Percentiles rank a stretch among this genome's conserved stretches.
These are phyloP conservation scores for Florisuga fusca DNA, from an alignment of 2,797 vertebrate species.

Conservation along the genomic window DNA sequence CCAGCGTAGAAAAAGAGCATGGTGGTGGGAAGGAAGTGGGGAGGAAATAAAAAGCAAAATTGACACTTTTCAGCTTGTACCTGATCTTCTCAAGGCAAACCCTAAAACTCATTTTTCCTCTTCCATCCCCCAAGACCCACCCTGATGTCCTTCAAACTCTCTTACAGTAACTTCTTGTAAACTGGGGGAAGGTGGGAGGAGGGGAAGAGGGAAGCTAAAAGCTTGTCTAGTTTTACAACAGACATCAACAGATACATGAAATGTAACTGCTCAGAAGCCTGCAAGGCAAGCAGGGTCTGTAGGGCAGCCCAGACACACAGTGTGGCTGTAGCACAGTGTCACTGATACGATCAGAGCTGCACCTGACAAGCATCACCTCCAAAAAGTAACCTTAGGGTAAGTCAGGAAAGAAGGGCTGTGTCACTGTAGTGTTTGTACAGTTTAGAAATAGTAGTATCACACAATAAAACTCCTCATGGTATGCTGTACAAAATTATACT, in stretches of 20 bases:
- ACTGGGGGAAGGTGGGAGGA: no score
- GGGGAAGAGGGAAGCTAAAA: not conserved
- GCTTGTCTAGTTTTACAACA: not conserved
- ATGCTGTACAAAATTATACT: not conserved
- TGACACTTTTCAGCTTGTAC: not conserved
- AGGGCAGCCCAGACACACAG: not conserved
- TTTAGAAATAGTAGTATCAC: fast-evolving
- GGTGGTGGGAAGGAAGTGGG: fast-evolving
- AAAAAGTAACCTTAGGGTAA: not conserved
- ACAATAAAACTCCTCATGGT: not conserved
- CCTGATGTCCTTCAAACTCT: not conserved
- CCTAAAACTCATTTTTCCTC: not conserved
- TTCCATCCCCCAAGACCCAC: not conserved
- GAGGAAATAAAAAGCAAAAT: not conserved
- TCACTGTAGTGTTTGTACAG: not conserved
- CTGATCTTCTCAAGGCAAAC: not conserved
- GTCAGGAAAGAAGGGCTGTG: not conserved
- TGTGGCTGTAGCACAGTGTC: not conserved
- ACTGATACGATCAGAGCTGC: not conserved
- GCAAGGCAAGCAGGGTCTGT: not conserved
- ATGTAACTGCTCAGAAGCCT: not conserved
- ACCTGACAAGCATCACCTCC: not conserved
- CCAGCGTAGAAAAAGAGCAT: not conserved
- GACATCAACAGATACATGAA: not conserved
- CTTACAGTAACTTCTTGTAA: not conserved